Conservation (phyloP, 2,888 invertebrate species). For the Bunonema sp. region DNA sequence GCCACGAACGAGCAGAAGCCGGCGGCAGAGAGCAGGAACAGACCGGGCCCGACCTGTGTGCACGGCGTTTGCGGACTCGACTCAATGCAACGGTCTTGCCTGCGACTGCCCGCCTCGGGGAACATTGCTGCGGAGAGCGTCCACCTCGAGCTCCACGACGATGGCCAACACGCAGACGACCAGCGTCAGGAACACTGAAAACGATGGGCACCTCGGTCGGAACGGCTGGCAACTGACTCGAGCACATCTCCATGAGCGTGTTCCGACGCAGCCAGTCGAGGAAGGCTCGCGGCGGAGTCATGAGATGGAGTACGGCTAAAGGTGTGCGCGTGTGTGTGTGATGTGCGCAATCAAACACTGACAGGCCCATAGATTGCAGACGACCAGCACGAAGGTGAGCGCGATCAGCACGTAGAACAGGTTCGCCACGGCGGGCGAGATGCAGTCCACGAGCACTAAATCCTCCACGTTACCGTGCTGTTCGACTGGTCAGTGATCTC, state of each 20-base stretch:
- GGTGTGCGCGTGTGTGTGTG: too few species aligned
- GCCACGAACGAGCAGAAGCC: too few species aligned
- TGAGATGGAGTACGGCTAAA: constrained; percentile 14
- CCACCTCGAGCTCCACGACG: constrained; percentile 15
- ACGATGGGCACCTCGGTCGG: too few species aligned
- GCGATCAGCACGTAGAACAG: constrained; percentile 29
- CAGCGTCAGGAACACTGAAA: constrained; percentile 19
- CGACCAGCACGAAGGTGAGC: constrained; percentile 21
- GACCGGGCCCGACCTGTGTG: constrained; percentile 15
- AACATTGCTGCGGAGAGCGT: too few species aligned
- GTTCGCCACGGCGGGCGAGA: constrained; percentile 25
- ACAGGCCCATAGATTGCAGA: constrained; percentile 13
- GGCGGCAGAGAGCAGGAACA: constrained; percentile 17
- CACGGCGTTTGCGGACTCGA: too few species aligned
- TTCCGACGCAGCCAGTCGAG: constrained; percentile 21
- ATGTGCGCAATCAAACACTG: too few species aligned
- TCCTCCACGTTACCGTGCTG: too few species aligned
- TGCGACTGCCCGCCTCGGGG: too few species aligned
- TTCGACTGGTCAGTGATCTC: constrained; percentile 1
- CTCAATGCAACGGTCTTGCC: too few species aligned
- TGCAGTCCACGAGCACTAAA: constrained; percentile 28
- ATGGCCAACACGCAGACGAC: constrained; percentile 16
- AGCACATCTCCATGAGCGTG: constrained; percentile 22
- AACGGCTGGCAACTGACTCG: too few species aligned
- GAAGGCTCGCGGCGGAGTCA: constrained; percentile 19